phyloP scores from a whole-genome alignment of 2,797 vertebrate species.

The Gobio occitaniae region DNA sequence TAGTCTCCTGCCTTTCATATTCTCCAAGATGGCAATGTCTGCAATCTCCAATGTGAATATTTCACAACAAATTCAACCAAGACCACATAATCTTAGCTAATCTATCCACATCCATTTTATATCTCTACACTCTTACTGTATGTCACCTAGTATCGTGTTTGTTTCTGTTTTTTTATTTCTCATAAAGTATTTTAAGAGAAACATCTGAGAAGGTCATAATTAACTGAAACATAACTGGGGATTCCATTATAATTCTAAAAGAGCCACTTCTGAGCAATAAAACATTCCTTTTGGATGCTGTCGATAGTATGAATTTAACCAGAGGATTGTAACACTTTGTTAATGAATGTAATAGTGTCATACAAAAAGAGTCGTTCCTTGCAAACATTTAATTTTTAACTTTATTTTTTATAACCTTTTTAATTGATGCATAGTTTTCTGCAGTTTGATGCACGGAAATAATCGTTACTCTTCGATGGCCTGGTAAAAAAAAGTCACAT shows the following conservation, averaged over 20 bases:
- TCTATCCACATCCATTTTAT: not conserved
- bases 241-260: not conserved
- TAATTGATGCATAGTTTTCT: not conserved
- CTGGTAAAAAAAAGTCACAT: conserved; percentile 21
- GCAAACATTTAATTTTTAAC: not conserved
- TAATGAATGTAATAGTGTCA: not conserved
- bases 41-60: not conserved
- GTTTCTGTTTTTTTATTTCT: not conserved
- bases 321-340: not conserved
- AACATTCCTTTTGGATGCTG: not conserved
- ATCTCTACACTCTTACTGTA: not conserved
- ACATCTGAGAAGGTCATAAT: not conserved
- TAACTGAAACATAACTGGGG: not conserved
- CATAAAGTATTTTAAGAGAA: not conserved
- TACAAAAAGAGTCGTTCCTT: not conserved
- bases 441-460: not conserved
- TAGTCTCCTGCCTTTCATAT: not conserved
- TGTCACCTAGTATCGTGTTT: not conserved
- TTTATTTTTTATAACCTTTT: not conserved
- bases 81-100: not conserved
- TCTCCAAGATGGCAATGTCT: not conserved
- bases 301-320: not conserved
- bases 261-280: not conserved
- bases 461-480: not conserved
- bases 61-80: not conserved